Percentiles rank a stretch among this genome's conserved stretches.
Conservation (phyloP, 2,888 invertebrate genomes). For the Spodoptera littoralis region DNA sequence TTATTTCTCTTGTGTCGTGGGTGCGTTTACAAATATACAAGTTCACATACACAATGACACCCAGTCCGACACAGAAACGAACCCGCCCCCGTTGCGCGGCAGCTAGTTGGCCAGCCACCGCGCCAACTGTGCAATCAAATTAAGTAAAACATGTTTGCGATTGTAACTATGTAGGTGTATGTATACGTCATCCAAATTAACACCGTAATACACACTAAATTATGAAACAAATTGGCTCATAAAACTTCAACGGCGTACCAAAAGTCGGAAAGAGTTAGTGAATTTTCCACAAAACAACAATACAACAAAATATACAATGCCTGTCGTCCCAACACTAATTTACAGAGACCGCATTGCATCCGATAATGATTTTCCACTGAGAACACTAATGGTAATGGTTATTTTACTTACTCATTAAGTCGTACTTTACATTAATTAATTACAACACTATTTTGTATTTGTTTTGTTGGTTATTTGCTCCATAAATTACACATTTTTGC, state of each 20-base stretch:
- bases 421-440: constrained; percentile 29
- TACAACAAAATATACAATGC: neutral
- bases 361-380: constrained; percentile 35
- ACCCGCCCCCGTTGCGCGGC: no score
- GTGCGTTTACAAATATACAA: no score
- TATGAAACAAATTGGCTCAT: no score
- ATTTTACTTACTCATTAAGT: constrained; percentile 39
- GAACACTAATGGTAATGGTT: constrained; percentile 24
- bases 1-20: no score
- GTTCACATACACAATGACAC: no score
- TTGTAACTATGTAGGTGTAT: no score
- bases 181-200: no score
- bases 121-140: no score
- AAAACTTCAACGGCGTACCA: neutral
- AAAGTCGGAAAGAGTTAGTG: neutral
- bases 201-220: no score
- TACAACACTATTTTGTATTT: constrained; percentile 16
- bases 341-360: constrained; percentile 27
- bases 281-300: neutral
- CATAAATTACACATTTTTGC: neutral
- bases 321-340: constrained; percentile 11
- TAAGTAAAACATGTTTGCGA: no score
- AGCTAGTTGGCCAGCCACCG: no score
- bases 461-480: constrained; percentile 3
- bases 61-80: no score